Conservation (phyloP, 2,797 vertebrate genomes). For the Etheostoma perlongum region DNA sequence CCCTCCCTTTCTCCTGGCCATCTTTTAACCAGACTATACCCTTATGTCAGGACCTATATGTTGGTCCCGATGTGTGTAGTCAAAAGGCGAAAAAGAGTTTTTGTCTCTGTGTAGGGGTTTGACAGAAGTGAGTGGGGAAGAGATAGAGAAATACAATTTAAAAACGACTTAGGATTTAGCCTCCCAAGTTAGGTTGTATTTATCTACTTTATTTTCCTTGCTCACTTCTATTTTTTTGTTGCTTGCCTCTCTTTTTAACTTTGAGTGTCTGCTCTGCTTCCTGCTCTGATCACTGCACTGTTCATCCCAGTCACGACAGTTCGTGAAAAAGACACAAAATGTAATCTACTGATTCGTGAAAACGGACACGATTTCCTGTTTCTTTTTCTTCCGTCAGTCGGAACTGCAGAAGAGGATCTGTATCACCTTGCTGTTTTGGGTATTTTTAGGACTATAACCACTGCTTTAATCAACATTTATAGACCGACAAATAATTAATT, state of each 20-base stretch:
- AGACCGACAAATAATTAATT: too few relatives aligned
- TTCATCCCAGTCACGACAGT: too few relatives aligned
- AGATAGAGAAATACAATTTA: background rate
- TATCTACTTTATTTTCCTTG: slow-evolving; percentile 18
- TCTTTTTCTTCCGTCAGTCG: too few relatives aligned
- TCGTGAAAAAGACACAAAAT: too few relatives aligned
- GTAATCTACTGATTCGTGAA: too few relatives aligned
- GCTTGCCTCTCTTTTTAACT: slow-evolving; percentile 33
- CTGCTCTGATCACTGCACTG: slow-evolving; percentile 43
- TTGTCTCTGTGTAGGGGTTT: slow-evolving; percentile 29
- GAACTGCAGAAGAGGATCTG: too few relatives aligned
- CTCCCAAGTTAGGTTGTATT: slow-evolving; percentile 29
- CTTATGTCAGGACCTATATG: slow-evolving; percentile 44
- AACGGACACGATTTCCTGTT: too few relatives aligned
- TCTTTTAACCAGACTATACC: slow-evolving; percentile 51
- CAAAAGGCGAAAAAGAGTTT: slow-evolving; percentile 41
- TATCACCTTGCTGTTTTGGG: too few relatives aligned
- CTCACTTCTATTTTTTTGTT: slow-evolving; percentile 33
- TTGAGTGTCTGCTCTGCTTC: slow-evolving; percentile 40
- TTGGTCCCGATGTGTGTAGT: slow-evolving; percentile 46
- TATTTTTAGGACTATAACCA: too few relatives aligned
- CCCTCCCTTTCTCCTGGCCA: slow-evolving; percentile 23
- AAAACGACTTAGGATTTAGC: slow-evolving; percentile 37
- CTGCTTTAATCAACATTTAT: too few relatives aligned
- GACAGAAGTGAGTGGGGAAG: slow-evolving; percentile 23